phyloP scores from a whole-genome alignment of 2,113 vertebrate species.

The Indri indri region DNA sequence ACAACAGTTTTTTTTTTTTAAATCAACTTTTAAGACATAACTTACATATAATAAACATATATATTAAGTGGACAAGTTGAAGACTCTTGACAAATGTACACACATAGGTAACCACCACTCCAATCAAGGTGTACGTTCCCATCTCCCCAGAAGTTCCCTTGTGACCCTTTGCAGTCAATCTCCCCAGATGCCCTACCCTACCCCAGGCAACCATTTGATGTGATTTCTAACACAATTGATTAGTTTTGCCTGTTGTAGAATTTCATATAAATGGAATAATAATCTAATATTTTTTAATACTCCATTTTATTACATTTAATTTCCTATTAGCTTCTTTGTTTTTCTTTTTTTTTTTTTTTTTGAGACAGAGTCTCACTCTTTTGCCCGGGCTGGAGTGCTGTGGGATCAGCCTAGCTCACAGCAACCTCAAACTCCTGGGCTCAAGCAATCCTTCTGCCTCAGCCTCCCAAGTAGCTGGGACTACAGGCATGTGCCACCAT shows the following conservation, averaged over 20 bases:
- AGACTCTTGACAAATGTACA: neutral
- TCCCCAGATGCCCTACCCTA: neutral
- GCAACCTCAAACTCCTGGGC: too few species aligned
- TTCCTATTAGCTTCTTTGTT: neutral
- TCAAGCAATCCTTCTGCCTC: too few species aligned
- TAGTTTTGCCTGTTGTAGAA: neutral
- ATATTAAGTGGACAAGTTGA: neutral
- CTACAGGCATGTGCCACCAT: too few species aligned
- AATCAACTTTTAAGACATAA: neutral
- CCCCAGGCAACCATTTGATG: neutral
- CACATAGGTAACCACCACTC: neutral
- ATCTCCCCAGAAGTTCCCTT: neutral
- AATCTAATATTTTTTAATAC: neutral
- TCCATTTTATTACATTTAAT: constrained; percentile 19
- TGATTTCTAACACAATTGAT: neutral
- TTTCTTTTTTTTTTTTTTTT: too few species aligned
- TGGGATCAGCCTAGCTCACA: too few species aligned
- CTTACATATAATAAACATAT: neutral
- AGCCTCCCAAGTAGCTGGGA: too few species aligned
- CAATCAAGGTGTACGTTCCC: neutral
- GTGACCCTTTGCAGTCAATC: neutral
- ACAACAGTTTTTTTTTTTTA: neutral
- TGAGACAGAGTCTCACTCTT: too few species aligned
- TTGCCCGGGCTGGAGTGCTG: too few species aligned
- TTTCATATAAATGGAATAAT: neutral